phyloP scores from a whole-genome alignment of 2,113 vertebrate genomes.

The Dromaius novaehollandiae region DNA sequence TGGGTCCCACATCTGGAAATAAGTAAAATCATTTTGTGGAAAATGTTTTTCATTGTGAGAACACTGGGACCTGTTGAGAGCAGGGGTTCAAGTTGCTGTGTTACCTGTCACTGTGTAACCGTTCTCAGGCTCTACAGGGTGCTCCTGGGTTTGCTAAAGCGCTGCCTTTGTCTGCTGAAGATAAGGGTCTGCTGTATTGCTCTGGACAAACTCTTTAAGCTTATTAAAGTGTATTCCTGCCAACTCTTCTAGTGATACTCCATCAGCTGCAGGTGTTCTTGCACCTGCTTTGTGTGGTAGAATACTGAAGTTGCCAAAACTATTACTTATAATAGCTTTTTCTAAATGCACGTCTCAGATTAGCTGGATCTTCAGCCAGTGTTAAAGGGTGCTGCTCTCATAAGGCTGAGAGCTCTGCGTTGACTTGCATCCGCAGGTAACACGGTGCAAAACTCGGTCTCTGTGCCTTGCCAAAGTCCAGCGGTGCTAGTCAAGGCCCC shows the following conservation, averaged over 20 bases:
- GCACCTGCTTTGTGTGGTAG: neutral
- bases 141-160: neutral
- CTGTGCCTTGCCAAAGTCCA: neutral
- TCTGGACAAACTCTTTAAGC: neutral
- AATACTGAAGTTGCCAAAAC: neutral
- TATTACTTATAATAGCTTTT: accelerated
- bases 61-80: neutral
- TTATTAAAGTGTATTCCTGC: neutral
- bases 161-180: neutral
- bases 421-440: accelerated
- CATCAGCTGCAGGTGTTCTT: neutral
- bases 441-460: accelerated
- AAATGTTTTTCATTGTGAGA: neutral
- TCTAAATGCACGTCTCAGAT: accelerated
- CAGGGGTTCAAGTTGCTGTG: neutral
- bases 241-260: neutral
- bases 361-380: neutral
- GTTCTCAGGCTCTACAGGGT: neutral
- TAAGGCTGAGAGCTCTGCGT: accelerated
- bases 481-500: accelerated
- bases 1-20: neutral
- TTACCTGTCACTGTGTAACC: neutral
- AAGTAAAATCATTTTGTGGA: neutral
- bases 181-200: neutral
- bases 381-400: accelerated